Base-by-base conservation (phyloP, 1,140 invertebrate genomes). In the Pogonomyrmex californicus region DNA sequence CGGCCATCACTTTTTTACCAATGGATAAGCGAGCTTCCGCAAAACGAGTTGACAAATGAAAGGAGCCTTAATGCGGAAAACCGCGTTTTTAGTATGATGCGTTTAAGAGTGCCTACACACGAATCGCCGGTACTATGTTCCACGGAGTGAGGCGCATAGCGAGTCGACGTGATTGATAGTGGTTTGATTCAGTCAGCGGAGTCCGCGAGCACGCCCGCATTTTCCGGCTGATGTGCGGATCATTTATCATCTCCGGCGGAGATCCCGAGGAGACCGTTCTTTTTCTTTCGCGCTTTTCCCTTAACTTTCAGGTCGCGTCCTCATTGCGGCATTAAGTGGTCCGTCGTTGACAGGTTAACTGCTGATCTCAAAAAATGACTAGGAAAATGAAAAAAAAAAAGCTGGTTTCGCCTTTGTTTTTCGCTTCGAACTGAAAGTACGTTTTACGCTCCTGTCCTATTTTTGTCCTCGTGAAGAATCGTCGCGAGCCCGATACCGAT, bases 131-230 rank as follows among this genome's bases (percentile, higher is more conserved):
- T 17, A 51, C 65, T 63, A 62, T 47, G 62, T 60, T 51, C 62
- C 58, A 44, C 62, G 33, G 56, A 85, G 47, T 49, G 71, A 75
- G 60, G n/a, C 70, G 82, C 73, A 73, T 62, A 73, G 79, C 65
- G 82, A 63, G 73, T 79, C 62, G 58, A 76, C 81, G 81, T 87
- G 86, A 87, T 87, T 87, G 86, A 87, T 87, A 85, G 79, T 85
- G 86, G 86, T 87, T 87, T 87, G 86, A 87, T 87, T 87, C 86
- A 87, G 86, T 87, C 86, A 85, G 49, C 70, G 60, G 60, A 87
- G 78, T 83, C 77, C 79, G 66, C 81, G 81, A 83, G 79, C 68
- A 73, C 56, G n/a, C 68, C 68, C 79, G 79, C 82, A 87, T 87
- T 87, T 87, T 87, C 86, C 86, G 68, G 79, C 79, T 75, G 86